Evolutionary conservation across 2,888 invertebrate genomes (phyloP).

Genomic region (Cosmopolites sordidus): DNA sequence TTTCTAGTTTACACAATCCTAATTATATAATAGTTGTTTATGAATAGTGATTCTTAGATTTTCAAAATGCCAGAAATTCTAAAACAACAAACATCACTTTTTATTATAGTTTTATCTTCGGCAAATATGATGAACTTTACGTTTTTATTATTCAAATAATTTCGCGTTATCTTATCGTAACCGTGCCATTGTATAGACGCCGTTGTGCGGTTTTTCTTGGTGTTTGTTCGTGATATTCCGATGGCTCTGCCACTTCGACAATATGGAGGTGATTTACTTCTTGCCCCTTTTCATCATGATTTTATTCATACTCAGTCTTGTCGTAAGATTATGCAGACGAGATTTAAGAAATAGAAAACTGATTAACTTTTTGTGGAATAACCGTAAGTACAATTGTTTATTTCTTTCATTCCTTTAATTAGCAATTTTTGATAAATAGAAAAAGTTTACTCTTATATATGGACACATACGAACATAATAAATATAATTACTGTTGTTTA

Average conservation of each 20-base stretch:
- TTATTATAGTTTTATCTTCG: neutral
- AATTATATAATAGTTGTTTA: too few species aligned
- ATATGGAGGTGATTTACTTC: neutral
- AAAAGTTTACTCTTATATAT: too few species aligned
- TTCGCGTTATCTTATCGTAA: neutral
- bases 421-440: too few species aligned
- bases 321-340: neutral
- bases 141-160: neutral
- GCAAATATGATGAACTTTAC: neutral
- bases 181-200: too few species aligned
- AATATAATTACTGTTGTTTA: too few species aligned
- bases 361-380: too few species aligned
- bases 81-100: neutral
- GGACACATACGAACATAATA: too few species aligned
- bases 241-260: neutral
- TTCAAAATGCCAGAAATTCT: too few species aligned
- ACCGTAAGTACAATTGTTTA: too few species aligned
- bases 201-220: neutral
- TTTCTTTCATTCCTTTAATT: too few species aligned
- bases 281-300: neutral
- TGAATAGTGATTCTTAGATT: too few species aligned
- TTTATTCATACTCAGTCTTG: neutral
- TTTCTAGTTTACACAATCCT: too few species aligned
- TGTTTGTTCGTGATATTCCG: neutral
- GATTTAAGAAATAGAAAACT: neutral